Evolutionary conservation across 2,113 vertebrate genomes (phyloP).

Genomic region (Salvelinus namaycush): DNA sequence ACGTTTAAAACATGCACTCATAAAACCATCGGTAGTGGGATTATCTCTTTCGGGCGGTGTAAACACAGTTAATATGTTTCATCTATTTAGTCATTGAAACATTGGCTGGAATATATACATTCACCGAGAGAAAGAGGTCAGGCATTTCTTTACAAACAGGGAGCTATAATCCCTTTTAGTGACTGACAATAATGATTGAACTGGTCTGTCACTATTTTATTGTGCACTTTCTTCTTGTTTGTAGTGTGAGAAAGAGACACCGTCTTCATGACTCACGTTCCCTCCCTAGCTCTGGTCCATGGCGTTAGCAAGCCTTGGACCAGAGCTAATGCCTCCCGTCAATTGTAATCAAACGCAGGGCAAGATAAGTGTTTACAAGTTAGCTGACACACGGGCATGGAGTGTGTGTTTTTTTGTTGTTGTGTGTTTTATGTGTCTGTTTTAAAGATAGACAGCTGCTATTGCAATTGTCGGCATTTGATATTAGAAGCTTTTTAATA

Average conservation of each 20-base stretch:
- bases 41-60: neutral
- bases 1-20: neutral
- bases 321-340: neutral
- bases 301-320: too few species aligned
- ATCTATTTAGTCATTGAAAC: neutral
- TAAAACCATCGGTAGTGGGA: neutral
- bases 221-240: slow-evolving; percentile 24
- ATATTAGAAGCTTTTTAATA: slow-evolving; percentile 66
- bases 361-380: slow-evolving; percentile 32
- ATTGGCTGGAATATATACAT: slow-evolving; percentile 1
- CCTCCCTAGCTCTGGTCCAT: neutral
- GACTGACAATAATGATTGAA: slow-evolving; percentile 4
- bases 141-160: slow-evolving; percentile 16
- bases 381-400: slow-evolving; percentile 4
- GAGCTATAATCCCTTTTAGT: slow-evolving; percentile 17
- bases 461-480: slow-evolving; percentile 56
- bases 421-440: neutral
- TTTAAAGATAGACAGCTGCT: slow-evolving; percentile 47
- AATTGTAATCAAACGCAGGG: neutral
- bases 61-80: neutral
- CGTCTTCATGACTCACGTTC: neutral
- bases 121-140: neutral
- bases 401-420: neutral
- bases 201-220: slow-evolving; percentile 6
- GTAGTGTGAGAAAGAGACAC: neutral